Conservation (phyloP, 2,113 vertebrate genomes). For the Protobothrops flavoviridis region DNA sequence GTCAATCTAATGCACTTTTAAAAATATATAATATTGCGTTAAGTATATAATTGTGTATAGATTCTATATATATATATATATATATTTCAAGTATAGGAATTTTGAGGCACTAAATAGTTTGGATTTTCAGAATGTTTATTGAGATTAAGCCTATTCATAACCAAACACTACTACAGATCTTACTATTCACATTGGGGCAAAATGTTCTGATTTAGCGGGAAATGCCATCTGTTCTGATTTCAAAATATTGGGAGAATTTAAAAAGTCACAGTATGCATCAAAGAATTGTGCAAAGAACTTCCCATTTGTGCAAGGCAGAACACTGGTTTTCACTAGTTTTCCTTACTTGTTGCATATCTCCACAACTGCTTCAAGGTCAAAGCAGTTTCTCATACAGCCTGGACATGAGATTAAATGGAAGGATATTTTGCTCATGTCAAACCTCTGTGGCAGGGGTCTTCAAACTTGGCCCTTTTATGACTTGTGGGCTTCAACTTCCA, state of each 20-base stretch:
- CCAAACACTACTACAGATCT: neutral
- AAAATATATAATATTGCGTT: neutral
- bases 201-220: neutral
- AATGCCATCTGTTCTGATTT: neutral
- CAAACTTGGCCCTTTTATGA: too few species aligned
- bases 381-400: neutral
- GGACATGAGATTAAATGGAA: neutral
- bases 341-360: neutral
- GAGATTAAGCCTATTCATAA: neutral
- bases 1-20: neutral
- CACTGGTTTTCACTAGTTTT: neutral
- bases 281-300: neutral
- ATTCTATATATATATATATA: neutral
- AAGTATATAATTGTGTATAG: neutral
- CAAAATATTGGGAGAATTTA: neutral
- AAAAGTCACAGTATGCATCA: neutral
- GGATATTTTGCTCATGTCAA: neutral
- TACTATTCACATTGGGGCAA: neutral
- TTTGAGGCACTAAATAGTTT: neutral
- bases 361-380: neutral
- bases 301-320: neutral
- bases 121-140: neutral
- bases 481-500: too few species aligned
- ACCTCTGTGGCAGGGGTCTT: too few species aligned
- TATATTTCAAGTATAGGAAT: neutral